These are phyloP conservation scores for Orgyia antiqua DNA, from an alignment of 2,888 invertebrate genomes.

Conservation along the genomic window DNA sequence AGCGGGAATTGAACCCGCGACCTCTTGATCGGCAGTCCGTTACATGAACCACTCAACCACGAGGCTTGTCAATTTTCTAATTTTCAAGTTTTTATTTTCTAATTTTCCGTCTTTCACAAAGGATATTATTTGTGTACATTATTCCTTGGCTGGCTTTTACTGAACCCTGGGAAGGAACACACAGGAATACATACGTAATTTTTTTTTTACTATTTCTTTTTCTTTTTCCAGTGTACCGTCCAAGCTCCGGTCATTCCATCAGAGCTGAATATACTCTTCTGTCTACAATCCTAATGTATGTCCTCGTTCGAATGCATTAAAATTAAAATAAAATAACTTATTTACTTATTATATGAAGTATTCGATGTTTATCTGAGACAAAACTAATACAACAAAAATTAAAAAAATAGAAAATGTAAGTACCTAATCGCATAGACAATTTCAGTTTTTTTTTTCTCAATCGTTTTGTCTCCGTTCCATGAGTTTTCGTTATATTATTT, in stretches of 20 bases:
- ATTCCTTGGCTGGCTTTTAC: too few relatives aligned
- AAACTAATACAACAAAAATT: constrained; percentile 14
- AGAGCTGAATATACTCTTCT: constrained; percentile 35
- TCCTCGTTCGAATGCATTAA: constrained; percentile 65
- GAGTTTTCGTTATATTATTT: constrained; percentile 30
- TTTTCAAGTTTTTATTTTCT: too few relatives aligned
- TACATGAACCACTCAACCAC: too few relatives aligned
- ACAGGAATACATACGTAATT: too few relatives aligned
- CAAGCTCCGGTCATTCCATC: constrained; percentile 34
- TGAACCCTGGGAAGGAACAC: too few relatives aligned
- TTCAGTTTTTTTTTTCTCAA: constrained; percentile 4
- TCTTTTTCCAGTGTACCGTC: constrained; percentile 44
- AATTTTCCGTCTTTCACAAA: too few relatives aligned
- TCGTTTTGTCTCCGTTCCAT: constrained; percentile 34
- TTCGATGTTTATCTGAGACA: constrained; percentile 33
- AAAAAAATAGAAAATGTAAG: neutral
- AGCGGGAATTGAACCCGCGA: too few relatives aligned
- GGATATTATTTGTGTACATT: too few relatives aligned
- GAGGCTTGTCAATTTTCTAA: too few relatives aligned
- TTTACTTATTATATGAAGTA: constrained; percentile 59
- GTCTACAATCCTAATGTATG: constrained; percentile 52
- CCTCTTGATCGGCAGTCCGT: too few relatives aligned
- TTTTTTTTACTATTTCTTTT: too few relatives aligned
- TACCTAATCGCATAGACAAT: too few relatives aligned
- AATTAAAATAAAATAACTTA: constrained; percentile 44